Conservation (phyloP, 2,113 vertebrate genomes). For the Equus przewalskii region DNA sequence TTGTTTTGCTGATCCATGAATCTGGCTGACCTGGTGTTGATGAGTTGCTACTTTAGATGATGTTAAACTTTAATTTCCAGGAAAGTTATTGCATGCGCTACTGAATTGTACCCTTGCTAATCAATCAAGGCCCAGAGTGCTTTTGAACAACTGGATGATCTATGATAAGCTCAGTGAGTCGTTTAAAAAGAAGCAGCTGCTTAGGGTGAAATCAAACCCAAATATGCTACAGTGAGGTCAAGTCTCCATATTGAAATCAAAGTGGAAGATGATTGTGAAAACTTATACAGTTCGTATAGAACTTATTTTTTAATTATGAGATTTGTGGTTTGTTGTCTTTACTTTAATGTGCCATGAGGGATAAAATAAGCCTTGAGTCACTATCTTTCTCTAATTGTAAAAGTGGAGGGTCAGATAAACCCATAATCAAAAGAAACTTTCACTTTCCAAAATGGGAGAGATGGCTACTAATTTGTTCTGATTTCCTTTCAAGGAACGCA, state of each 20-base stretch:
- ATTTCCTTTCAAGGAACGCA: neutral
- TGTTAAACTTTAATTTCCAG: neutral
- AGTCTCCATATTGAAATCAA: neutral
- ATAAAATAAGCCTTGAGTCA: neutral
- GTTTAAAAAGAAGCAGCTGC: neutral
- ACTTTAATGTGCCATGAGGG: neutral
- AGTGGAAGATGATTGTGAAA: neutral
- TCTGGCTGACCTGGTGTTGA: neutral
- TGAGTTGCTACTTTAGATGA: constrained; percentile 20
- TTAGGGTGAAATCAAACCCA: neutral
- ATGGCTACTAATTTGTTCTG: neutral
- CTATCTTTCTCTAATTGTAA: neutral
- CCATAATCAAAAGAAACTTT: neutral
- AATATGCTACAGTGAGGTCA: neutral
- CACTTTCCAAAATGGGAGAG: neutral
- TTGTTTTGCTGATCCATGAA: neutral
- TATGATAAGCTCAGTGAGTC: neutral
- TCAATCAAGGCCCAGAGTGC: neutral
- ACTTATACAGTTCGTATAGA: neutral
- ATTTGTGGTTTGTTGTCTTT: neutral
- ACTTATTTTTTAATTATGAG: constrained; percentile 37
- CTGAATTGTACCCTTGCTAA: constrained; percentile 19
- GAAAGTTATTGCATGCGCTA: neutral
- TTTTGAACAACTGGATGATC: neutral
- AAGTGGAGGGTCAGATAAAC: neutral